These are phyloP conservation scores for Misgurnus anguillicaudatus DNA, from an alignment of 2,113 vertebrate species.

Conservation along the genomic window DNA sequence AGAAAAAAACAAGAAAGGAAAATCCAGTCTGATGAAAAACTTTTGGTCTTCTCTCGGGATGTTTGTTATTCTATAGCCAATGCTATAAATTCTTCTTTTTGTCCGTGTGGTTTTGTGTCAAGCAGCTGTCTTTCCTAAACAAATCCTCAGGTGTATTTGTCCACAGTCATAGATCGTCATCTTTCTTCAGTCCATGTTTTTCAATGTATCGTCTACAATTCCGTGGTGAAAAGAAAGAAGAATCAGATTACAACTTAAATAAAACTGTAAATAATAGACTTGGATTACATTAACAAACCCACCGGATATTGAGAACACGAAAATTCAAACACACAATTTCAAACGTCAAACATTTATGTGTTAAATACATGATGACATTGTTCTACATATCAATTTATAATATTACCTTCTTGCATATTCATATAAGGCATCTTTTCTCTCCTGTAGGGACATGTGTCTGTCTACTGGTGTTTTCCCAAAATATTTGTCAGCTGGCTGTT, in stretches of 20 bases:
- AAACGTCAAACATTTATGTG: too few relatives aligned
- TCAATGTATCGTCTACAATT: constrained; percentile 74
- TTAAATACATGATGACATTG: too few relatives aligned
- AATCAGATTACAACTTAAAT: background rate
- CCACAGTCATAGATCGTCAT: constrained; percentile 65
- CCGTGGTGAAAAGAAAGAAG: constrained; percentile 11
- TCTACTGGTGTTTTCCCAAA: constrained; percentile 88
- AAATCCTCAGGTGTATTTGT: constrained; percentile 53
- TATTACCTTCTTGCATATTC: constrained; percentile 87
- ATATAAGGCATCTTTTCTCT: constrained; percentile 90
- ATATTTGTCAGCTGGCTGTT: constrained; percentile 75
- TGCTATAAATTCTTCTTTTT: constrained; percentile 54
- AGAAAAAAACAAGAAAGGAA: constrained; percentile 50
- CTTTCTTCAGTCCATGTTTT: constrained; percentile 72
- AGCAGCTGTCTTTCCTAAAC: constrained; percentile 42
- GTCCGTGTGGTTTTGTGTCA: constrained; percentile 33
- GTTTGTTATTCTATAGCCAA: constrained; percentile 58
- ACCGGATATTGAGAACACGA: background rate
- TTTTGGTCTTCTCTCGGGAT: constrained; percentile 22
- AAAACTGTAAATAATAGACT: background rate
- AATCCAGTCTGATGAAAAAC: constrained; percentile 53
- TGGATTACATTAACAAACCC: background rate
- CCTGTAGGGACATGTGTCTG: constrained; percentile 93
- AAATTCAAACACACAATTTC: background rate
- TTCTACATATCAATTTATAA: too few relatives aligned